These are phyloP conservation scores for Lepidothrix coronata DNA, from an alignment of 2,113 vertebrate genomes.

Conservation along the genomic window DNA sequence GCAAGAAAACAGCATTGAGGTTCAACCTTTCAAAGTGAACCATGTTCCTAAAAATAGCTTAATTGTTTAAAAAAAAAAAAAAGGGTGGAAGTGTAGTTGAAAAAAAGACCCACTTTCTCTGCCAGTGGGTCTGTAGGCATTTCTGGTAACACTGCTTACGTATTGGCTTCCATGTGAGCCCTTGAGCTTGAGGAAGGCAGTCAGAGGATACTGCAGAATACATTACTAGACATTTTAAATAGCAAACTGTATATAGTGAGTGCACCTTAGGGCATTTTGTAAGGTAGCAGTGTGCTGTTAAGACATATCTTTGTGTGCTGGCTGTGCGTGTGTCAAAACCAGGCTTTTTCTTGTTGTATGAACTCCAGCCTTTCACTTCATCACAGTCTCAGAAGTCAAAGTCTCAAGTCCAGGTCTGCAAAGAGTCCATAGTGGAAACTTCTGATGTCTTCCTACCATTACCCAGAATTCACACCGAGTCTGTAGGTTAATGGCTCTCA, in stretches of 20 bases:
- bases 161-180: not conserved
- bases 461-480: not conserved
- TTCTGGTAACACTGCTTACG: not conserved
- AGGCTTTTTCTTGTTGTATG: not conserved
- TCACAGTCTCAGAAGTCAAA: not conserved
- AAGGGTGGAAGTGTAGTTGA: not conserved
- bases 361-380: not conserved
- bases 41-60: not conserved
- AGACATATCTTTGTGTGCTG: not conserved
- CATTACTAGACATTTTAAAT: not conserved
- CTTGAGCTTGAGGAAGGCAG: not conserved
- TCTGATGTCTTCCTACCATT: not conserved
- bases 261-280: constrained; percentile 12
- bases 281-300: constrained; percentile 8
- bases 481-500: not conserved
- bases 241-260: not conserved
- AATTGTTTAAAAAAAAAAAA: not conserved
- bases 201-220: not conserved
- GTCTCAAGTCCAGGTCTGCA: not conserved
- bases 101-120: not conserved
- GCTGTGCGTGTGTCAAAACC: not conserved
- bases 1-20: not conserved
- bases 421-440: not conserved
- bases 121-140: not conserved
- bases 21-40: not conserved